Conservation (phyloP, 2,888 invertebrate species). For the Apotomis turbidana region DNA sequence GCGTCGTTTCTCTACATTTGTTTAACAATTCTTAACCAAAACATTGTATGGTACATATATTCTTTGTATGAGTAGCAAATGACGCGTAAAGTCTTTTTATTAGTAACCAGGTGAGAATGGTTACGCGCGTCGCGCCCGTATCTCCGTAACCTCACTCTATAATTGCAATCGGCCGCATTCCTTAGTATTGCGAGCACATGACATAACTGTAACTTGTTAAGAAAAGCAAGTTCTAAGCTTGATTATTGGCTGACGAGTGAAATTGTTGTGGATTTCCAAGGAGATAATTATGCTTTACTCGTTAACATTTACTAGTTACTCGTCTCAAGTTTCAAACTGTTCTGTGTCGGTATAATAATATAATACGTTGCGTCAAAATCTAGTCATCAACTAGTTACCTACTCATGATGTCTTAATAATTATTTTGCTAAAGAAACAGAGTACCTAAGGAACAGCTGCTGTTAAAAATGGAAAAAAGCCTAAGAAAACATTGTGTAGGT, state of each 20-base stretch:
- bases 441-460: too few relatives aligned
- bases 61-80: conserved; percentile 19
- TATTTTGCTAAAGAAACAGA: too few relatives aligned
- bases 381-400: too few relatives aligned
- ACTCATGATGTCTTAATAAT: too few relatives aligned
- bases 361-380: too few relatives aligned
- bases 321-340: not conserved
- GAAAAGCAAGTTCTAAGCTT: conserved; percentile 26
- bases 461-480: too few relatives aligned
- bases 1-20: conserved; percentile 11
- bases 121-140: conserved; percentile 30
- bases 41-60: too few relatives aligned
- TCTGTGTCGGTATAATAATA: not conserved
- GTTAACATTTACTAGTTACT: not conserved
- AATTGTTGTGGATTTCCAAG: conserved; percentile 18
- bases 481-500: too few relatives aligned
- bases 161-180: conserved; percentile 39
- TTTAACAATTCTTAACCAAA: conserved; percentile 1
- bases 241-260: conserved; percentile 28
- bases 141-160: conserved; percentile 36
- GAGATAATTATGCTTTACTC: conserved; percentile 2
- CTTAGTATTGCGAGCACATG: conserved; percentile 32
- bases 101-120: conserved; percentile 29
- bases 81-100: conserved; percentile 32
- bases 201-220: conserved; percentile 27